Evolutionary conservation across 2,888 invertebrate species (phyloP).

Genomic region (Calameuta filiformis): DNA sequence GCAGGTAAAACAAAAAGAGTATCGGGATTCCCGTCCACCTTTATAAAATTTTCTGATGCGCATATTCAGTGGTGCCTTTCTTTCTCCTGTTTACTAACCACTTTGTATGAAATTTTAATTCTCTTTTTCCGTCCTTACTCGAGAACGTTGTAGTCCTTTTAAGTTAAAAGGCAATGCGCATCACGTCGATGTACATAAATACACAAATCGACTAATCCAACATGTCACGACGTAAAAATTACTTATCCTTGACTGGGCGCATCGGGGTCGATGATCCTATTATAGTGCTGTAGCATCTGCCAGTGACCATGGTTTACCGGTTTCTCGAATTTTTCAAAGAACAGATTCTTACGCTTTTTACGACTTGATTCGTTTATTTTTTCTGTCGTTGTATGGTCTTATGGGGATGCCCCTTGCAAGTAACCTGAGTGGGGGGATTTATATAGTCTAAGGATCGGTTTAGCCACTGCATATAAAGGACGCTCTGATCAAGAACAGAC

Average conservation of each 20-base stretch:
- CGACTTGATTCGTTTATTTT: neutral
- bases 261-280: neutral
- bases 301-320: neutral
- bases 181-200: neutral
- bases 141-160: neutral
- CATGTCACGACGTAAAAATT: neutral
- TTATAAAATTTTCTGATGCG: neutral
- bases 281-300: neutral
- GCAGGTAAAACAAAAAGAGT: neutral
- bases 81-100: neutral
- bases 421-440: neutral
- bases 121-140: neutral
- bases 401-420: neutral
- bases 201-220: too few species aligned
- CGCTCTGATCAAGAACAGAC: neutral
- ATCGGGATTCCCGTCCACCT: neutral
- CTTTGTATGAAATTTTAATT: neutral
- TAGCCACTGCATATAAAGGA: neutral
- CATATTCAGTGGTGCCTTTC: neutral
- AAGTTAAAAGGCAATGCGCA: neutral
- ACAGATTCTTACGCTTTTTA: neutral
- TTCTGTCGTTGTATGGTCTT: neutral
- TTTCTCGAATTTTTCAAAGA: neutral
- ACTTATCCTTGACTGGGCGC: neutral
- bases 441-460: neutral